Percentiles rank a stretch among this genome's conserved stretches.
Evolutionary conservation across 2,797 vertebrate genomes (phyloP).

Genomic region (Champsocephalus esox): DNA sequence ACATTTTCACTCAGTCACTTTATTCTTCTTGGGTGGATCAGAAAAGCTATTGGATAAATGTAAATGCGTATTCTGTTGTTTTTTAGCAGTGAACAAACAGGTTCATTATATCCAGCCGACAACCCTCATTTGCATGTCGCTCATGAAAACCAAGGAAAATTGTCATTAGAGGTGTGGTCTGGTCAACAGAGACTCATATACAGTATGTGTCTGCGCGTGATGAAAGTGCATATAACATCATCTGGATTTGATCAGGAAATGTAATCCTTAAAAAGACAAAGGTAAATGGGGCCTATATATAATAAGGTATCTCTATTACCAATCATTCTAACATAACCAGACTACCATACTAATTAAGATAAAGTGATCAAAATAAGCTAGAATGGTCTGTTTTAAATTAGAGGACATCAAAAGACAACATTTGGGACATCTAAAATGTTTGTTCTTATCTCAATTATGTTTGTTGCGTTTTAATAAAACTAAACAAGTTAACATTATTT

Average conservation of each 20-base stretch:
- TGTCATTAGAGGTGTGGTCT: neutral
- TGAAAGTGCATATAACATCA: slow-evolving; percentile 6
- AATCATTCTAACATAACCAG: neutral
- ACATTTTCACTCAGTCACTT: neutral
- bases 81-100: neutral
- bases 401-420: neutral
- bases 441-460: too few relatives aligned
- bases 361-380: neutral
- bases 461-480: neutral
- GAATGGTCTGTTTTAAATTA: neutral
- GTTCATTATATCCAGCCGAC: neutral
- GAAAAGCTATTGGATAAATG: neutral
- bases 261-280: too few relatives aligned
- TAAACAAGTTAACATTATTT: neutral
- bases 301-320: neutral
- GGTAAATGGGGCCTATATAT: neutral
- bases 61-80: neutral
- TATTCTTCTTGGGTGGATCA: neutral
- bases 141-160: neutral
- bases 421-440: too few relatives aligned
- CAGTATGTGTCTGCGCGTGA: neutral
- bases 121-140: neutral
- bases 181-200: neutral
- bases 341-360: neutral
- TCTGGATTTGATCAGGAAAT: neutral